A percentile compares a stretch with the other conserved stretches of the same genome.
These are phyloP conservation scores for Fistularia commersonii DNA, from an alignment of 2,797 vertebrate species.

Conservation along the genomic window DNA sequence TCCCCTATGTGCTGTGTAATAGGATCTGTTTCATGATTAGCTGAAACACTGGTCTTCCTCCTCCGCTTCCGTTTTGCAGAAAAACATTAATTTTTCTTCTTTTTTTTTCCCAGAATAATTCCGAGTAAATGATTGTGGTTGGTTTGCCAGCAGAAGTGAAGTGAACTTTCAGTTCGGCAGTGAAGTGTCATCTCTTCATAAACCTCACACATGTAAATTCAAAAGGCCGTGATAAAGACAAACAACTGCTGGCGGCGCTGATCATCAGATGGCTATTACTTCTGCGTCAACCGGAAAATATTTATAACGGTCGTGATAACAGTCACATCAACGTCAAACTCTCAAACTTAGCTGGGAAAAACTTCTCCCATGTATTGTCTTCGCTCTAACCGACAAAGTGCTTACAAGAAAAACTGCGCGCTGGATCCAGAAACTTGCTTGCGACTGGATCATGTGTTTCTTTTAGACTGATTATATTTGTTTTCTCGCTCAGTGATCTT, in stretches of 20 bases:
- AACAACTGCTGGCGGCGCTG: conserved; percentile 9
- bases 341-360: background rate
- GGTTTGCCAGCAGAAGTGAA: conserved; percentile 6
- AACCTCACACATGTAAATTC: conserved; percentile 23
- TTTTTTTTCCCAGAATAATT: background rate
- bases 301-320: background rate
- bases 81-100: background rate
- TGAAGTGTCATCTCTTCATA: conserved; percentile 7
- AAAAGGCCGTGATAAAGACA: background rate
- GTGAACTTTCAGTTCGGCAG: conserved; percentile 11
- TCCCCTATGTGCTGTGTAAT: too few relatives aligned
- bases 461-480: too few relatives aligned
- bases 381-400: too few relatives aligned
- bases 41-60: too few relatives aligned
- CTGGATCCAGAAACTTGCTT: too few relatives aligned
- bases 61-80: too few relatives aligned
- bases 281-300: background rate
- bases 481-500: too few relatives aligned
- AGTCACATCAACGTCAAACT: background rate
- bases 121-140: background rate
- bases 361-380: too few relatives aligned
- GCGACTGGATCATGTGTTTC: too few relatives aligned
- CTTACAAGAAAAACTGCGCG: too few relatives aligned
- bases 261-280: conserved; percentile 19
- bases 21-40: too few relatives aligned